Evolutionary conservation across 1,140 invertebrate species (phyloP).

Genomic region (Drosophila nikananu): DNA sequence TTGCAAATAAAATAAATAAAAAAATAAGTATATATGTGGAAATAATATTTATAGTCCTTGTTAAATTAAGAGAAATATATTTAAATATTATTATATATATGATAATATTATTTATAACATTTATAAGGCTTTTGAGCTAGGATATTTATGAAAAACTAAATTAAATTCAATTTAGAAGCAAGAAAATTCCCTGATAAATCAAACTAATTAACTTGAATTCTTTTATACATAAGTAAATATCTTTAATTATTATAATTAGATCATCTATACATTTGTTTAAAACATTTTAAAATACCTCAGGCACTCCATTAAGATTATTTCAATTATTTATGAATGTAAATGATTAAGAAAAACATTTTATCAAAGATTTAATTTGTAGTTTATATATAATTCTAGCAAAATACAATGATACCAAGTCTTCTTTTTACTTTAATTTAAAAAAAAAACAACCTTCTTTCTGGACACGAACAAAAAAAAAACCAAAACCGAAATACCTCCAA

Average conservation of each 20-base stretch:
- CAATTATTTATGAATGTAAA: not conserved
- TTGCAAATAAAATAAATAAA: too few species aligned
- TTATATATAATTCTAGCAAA: not conserved
- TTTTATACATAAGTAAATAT: not conserved
- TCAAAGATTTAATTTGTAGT: not conserved
- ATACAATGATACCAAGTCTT: not conserved
- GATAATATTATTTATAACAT: too few species aligned
- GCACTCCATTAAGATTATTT: too few species aligned
- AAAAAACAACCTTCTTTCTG: not conserved
- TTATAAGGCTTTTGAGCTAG: too few species aligned
- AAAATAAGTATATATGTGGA: too few species aligned
- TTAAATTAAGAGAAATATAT: not conserved
- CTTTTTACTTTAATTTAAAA: not conserved
- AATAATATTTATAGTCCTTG: not conserved
- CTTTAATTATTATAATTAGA: not conserved
- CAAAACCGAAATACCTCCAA: not conserved
- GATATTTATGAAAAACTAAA: not conserved
- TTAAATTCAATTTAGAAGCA: not conserved
- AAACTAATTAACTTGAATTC: not conserved
- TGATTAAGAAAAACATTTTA: not conserved
- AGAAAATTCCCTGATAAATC: not conserved
- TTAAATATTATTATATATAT: not conserved
- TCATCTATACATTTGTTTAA: too few species aligned
- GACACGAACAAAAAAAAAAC: not conserved
- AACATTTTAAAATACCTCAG: not conserved